Percentiles rank a stretch among this genome's conserved stretches.
Evolutionary conservation across 1,140 invertebrate genomes (phyloP).

Genomic region (Bombus vancouverensis): DNA sequence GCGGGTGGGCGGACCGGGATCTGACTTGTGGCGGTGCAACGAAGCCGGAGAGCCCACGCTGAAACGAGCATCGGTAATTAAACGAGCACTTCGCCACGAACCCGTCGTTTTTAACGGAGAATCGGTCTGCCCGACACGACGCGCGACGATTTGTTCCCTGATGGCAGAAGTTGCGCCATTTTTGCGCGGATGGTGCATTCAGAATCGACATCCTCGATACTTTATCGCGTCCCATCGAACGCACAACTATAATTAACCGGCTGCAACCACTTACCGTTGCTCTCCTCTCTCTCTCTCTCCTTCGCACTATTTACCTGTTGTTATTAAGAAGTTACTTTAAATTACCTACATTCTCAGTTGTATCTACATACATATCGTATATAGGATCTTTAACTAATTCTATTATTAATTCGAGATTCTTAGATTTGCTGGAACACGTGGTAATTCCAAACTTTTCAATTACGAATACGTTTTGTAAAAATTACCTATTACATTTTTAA

Average conservation of each 20-base stretch:
- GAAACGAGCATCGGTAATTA: conserved; percentile 70
- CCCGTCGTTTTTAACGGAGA: conserved; percentile 8
- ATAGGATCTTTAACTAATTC: too few species aligned
- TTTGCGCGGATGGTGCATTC: not conserved
- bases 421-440: too few species aligned
- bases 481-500: not conserved
- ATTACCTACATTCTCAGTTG: too few species aligned
- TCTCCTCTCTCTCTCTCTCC: not conserved
- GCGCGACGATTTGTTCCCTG: not conserved
- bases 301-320: not conserved
- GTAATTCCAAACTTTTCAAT: too few species aligned
- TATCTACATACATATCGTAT: too few species aligned
- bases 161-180: not conserved
- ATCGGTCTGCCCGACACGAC: not conserved
- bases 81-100: conserved; percentile 60
- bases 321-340: not conserved
- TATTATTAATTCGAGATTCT: too few species aligned
- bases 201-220: conserved; percentile 5
- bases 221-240: not conserved
- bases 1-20: conserved; percentile 76
- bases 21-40: conserved; percentile 44
- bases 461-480: not conserved
- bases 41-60: conserved; percentile 57
- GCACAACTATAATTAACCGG: conserved; percentile 7
- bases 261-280: not conserved